Conservation (phyloP, 1,140 invertebrate species). For the Diuraphis noxia region DNA sequence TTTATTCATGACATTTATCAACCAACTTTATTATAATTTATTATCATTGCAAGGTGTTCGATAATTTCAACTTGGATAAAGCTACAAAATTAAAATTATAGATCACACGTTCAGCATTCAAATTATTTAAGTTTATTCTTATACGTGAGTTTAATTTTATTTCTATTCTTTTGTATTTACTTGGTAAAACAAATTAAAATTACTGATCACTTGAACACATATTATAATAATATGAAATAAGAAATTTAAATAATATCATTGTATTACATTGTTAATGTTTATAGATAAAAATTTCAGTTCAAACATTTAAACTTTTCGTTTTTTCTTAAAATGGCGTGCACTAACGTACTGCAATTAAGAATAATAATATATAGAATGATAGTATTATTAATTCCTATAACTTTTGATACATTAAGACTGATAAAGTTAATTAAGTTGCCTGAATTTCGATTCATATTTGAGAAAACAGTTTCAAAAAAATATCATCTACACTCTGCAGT, state of each 20-base stretch:
- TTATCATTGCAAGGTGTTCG: background rate
- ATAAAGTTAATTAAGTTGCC: background rate
- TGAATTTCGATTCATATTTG: background rate
- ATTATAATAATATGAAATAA: background rate
- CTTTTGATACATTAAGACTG: too few relatives aligned
- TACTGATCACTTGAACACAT: background rate
- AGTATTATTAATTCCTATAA: background rate
- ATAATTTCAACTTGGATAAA: background rate
- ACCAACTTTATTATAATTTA: background rate
- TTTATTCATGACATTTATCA: conserved; percentile 1
- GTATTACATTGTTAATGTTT: background rate
- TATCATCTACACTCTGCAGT: background rate
- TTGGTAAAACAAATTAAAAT: background rate
- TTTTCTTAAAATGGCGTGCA: background rate
- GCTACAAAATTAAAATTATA: background rate
- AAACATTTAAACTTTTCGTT: background rate
- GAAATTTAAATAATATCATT: background rate
- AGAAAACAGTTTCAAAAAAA: too few relatives aligned
- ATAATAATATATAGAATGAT: background rate
- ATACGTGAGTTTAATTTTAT: background rate
- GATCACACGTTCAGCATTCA: background rate
- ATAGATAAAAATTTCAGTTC: background rate
- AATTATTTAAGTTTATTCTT: background rate
- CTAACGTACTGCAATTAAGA: background rate
- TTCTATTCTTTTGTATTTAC: background rate